Evolutionary conservation across 2,797 vertebrate genomes (phyloP).

Genomic region (Urosaurus nigricauda): DNA sequence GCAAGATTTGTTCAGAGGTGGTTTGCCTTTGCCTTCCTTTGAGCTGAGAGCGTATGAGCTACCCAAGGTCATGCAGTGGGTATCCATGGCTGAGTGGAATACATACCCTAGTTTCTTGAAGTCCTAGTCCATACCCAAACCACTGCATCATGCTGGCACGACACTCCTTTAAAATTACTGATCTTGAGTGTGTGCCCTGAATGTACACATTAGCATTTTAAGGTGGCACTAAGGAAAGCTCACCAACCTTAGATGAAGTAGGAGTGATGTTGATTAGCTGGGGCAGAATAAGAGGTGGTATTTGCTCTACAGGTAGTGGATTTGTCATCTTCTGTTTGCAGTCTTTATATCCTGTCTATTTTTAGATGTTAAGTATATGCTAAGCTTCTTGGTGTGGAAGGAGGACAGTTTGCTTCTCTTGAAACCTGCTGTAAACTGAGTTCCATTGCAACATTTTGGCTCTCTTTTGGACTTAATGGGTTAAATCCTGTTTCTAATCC

Average conservation of each 20-base stretch:
- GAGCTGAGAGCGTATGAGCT: no score
- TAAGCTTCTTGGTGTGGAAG: constrained; percentile 19
- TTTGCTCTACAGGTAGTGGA: constrained; percentile 23
- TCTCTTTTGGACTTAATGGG: not conserved
- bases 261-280: constrained; percentile 5
- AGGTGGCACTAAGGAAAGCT: not conserved
- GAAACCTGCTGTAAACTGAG: not conserved
- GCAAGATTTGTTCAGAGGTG: no score
- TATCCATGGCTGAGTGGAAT: no score
- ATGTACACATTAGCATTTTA: no score
- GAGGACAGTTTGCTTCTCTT: not conserved
- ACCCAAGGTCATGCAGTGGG: no score
- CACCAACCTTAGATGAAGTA: not conserved
- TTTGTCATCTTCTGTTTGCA: constrained; percentile 28
- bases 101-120: no score
- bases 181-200: not conserved
- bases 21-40: no score
- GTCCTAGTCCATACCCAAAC: no score
- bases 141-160: no score
- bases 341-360: constrained; percentile 7
- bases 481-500: no score
- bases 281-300: not conserved
- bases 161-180: not conserved
- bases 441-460: not conserved
- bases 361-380: constrained; percentile 23